Evolutionary conservation across 2,113 vertebrate species (phyloP), one percentile per base, ranked within the genome.

Genomic region (Bolborhynchus lineola): DNA sequence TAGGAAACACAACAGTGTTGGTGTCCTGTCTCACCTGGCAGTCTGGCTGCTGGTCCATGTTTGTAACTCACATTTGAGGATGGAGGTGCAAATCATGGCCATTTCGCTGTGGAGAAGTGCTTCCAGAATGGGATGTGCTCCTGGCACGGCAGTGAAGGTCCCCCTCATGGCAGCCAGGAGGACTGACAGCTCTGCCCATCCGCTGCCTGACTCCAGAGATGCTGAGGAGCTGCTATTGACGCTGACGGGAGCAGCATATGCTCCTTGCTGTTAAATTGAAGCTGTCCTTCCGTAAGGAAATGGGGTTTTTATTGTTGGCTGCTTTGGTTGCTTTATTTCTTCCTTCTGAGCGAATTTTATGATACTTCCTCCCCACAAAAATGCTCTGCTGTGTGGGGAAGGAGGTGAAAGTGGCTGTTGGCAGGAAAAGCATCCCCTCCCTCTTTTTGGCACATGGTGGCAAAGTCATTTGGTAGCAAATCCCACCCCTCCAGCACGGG

Each of bases 291-390:
- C 4, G 0, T 84, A 75, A 96, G 84, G 92, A 96, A 91, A 92
- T 62, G 44, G 13, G 7, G 1, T 17, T 95, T 90, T 95, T 88
- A 29, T 72, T 89, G 69, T 59, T 89, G 89, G 68, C 93, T 84
- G 88, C 49, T 94, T 28, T 28, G 28, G 21, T 92, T 94, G 76
- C 77, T 92, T 93, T 90, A 81, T 95, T 88, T 94, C 88, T 94
- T 96, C 57, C 72, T 29, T 69, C 18, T 16, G 52, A 90, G 81
- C 0, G 8, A 55, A 79, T 94, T 95, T 95, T 75, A 79, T 6
- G n/a, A 80, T 79, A 84, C 74, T 93, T 92, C 69, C 41, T 94
- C 26, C 44, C 87, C 86, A 70, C 86, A 95, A 53, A 84, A 95
- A 91, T 52, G 41, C 65, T 95, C 65, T 62, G 52, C 33, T 62